phyloP scores from a whole-genome alignment of 2,113 vertebrate genomes.

The Chrysochloris asiatica region DNA sequence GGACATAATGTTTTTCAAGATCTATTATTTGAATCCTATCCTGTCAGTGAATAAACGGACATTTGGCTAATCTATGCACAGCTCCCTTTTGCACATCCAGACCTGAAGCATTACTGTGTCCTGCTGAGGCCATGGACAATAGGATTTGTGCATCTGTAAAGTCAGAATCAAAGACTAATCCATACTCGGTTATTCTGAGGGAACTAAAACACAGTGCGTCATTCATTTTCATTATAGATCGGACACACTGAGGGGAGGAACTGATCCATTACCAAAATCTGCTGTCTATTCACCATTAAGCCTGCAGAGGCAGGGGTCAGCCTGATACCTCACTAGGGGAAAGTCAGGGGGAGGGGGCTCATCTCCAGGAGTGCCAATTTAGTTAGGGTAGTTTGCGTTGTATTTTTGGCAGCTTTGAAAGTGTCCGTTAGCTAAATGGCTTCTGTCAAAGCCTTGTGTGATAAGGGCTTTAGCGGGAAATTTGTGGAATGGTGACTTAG shows the following conservation, averaged over 20 bases:
- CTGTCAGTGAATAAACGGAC: constrained; percentile 62
- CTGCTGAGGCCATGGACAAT: constrained; percentile 71
- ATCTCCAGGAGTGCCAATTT: constrained; percentile 4
- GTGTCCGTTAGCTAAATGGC: constrained; percentile 44
- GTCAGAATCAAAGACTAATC: constrained; percentile 83
- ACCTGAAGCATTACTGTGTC: constrained; percentile 65
- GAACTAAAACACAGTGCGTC: constrained; percentile 65
- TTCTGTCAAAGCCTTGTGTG: constrained; percentile 49
- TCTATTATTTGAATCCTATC: constrained; percentile 60
- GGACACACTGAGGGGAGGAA: constrained; percentile 66
- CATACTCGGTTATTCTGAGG: constrained; percentile 80
- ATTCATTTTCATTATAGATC: constrained; percentile 82
- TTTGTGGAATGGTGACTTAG: constrained; percentile 29
- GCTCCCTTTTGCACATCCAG: constrained; percentile 58
- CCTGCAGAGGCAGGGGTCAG: constrained; percentile 51
- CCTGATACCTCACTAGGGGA: constrained; percentile 54
- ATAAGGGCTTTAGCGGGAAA: constrained; percentile 11
- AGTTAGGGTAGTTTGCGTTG: constrained; percentile 21
- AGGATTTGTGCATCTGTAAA: constrained; percentile 77
- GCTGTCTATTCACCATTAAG: constrained; percentile 68
- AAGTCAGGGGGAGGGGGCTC: not conserved
- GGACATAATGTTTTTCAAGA: constrained; percentile 47
- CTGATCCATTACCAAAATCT: constrained; percentile 71
- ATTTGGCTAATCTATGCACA: constrained; percentile 78
- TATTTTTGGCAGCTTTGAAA: constrained; percentile 45